Percentiles rank a stretch among this genome's conserved stretches.
phyloP scores from a whole-genome alignment of 2,888 invertebrate species.

The Melinaea menophilus region DNA sequence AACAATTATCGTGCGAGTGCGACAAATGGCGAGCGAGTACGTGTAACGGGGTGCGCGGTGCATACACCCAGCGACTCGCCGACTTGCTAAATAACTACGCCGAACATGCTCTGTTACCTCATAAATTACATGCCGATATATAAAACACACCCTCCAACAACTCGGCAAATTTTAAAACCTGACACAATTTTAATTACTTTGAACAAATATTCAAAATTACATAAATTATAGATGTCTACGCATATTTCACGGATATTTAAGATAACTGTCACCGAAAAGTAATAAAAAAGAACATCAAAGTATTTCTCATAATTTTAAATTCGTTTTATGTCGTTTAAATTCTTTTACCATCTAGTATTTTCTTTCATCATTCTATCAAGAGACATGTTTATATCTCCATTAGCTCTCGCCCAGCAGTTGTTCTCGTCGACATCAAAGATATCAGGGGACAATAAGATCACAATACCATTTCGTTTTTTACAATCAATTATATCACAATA shows the following conservation, averaged over 20 bases:
- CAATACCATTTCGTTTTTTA: constrained; percentile 35
- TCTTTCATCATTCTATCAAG: constrained; percentile 30
- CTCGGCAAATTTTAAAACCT: too few relatives aligned
- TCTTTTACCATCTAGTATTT: constrained; percentile 22
- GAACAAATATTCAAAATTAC: not conserved
- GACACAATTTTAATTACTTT: not conserved
- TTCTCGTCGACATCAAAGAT: constrained; percentile 32
- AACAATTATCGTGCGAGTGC: constrained; percentile 76
- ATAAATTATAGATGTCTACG: not conserved
- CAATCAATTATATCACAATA: constrained; percentile 31
- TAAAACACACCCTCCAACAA: not conserved
- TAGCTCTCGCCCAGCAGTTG: constrained; percentile 23
- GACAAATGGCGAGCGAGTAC: constrained; percentile 65
- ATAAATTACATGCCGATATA: constrained; percentile 9
- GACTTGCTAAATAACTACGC: constrained; percentile 6
- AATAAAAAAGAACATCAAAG: constrained; percentile 24
- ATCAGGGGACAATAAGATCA: constrained; percentile 30
- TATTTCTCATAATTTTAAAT: constrained; percentile 17
- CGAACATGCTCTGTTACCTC: constrained; percentile 8
- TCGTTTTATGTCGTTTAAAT: constrained; percentile 19
- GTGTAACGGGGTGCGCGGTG: constrained; percentile 25
- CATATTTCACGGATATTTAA: constrained; percentile 12
- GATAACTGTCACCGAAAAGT: constrained; percentile 9
- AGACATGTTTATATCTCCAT: constrained; percentile 26
- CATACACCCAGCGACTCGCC: constrained; percentile 17